Evolutionary conservation across 2,888 invertebrate species (phyloP), one percentile per base, ranked within the genome.

Genomic region (Cheilosia urbana): DNA sequence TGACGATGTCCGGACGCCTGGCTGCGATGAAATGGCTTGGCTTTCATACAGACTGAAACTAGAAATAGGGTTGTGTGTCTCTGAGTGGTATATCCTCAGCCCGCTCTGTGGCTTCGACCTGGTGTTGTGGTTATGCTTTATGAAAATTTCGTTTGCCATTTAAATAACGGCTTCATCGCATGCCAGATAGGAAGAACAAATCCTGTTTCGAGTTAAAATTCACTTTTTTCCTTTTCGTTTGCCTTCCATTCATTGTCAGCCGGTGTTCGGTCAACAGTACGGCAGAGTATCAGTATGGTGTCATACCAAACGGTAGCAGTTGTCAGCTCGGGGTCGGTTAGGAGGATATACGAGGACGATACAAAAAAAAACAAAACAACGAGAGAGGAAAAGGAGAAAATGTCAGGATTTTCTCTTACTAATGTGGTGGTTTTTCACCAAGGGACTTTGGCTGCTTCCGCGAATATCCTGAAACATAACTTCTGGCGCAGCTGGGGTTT

Each of bases 131-230:
- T 87, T 87, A 82, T 87, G 82, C 82, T 87, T 82, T 87, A 87
- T 87, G 87, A 82, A 87, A 87, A 82, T 82, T 82, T 87, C 77
- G 85, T 82, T 87, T 82, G 82, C 73, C 78, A 87, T 87, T 87
- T 87, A 82, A 87, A 82, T 87, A 87, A 87, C 82, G 87, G 73
- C 87, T 87, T 82, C 87, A 87, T 82, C 78, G 87, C 87, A 87
- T 82, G 87, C 81, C 76, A 81, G 85, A 85, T 77, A 81, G 81
- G 81, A 85, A 81, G 85, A 81, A 81, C 85, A 85, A 81, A 76
- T 85, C 84, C 80, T 80, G 84, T 69, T 71, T 66, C 69, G 71
- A 80, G 73, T 84, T 53, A 51, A 68, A 51, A 47, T 58, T 65
- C 58, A 45, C 42, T 58, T 53, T 62, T 47, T n/a, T 45, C 45